Evolutionary conservation across 1,140 invertebrate species (phyloP), one percentile per base, ranked within the genome.

Genomic region (Zophobas atratus): DNA sequence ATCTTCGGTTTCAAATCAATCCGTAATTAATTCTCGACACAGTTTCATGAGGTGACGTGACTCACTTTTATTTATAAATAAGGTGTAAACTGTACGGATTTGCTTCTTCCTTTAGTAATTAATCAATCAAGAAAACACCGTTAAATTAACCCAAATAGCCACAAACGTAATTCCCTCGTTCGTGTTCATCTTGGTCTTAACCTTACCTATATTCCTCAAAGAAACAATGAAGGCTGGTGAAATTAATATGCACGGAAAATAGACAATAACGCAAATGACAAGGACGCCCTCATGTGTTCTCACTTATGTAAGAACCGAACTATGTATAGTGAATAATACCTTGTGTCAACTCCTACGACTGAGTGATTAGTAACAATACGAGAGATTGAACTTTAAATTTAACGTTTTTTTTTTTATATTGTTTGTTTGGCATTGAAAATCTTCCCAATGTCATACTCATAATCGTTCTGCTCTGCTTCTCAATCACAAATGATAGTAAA

Each of bases 31-130:
- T 67, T 67, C 39, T 2, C 20, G 20, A 51, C n/a, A 51, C 49
- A 20, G 20, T 20, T 2, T 20, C 3, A 51, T 46, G 43, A n/a
- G 6, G 6, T 20, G 49, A 2, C 3, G 38, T 67, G 60, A 67
- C 8, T 67, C 60, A 67, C 20, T 20, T 41, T 67, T 67, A 67
- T 67, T 67, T 67, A 67, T 67, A 67, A 67, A 67, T 33, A 67
- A 67, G 43, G 8, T 67, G 41, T 41, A 67, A 6, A 2, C 20
- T 20, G 0, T 20, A 20, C 20, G 20, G 20, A 20, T 20, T 20
- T 20, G 0, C 20, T 20, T 20, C 20, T 20, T 20, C 20, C 20
- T 20, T 20, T 20, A 20, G 20, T 20, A 20, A 20, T 20, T 20
- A 20, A 20, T 20, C 20, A 20, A 20, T 20, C 20, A 20, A 20